Percentiles rank a stretch among this genome's conserved stretches.
Conservation (phyloP, 2,888 invertebrate genomes). For the Julus scandinavius region DNA sequence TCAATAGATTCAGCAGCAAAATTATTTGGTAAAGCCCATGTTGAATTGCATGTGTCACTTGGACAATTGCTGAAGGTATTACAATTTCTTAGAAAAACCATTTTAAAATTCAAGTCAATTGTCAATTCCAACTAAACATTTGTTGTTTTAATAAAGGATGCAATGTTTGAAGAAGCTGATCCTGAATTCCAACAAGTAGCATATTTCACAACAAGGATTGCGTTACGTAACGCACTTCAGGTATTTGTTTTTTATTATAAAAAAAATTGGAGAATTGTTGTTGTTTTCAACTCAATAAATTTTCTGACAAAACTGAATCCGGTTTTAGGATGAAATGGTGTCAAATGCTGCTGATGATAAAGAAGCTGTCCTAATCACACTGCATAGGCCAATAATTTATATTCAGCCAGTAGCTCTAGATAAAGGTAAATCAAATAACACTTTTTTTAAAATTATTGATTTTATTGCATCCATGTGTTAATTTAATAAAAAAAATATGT, state of each 20-base stretch:
- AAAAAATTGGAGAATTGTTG: background rate
- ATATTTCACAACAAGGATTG: conserved; percentile 95
- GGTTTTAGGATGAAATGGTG: conserved; percentile 83
- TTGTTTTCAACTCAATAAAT: background rate
- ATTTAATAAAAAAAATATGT: conserved; percentile 5
- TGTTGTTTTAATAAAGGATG: conserved; percentile 75
- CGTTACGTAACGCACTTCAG: conserved; percentile 57
- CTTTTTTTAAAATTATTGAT: background rate
- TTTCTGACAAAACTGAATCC: background rate
- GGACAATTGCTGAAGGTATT: conserved; percentile 80
- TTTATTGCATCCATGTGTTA: background rate
- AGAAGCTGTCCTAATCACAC: conserved; percentile 81
- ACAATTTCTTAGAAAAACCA: background rate
- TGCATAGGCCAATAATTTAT: conserved; percentile 93
- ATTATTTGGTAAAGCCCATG: conserved; percentile 75
- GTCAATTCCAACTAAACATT: background rate
- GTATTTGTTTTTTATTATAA: conserved; percentile 4
- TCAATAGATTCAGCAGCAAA: conserved; percentile 58
- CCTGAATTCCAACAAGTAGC: conserved; percentile 98
- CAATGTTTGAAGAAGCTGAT: conserved; percentile 96
- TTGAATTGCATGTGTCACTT: conserved; percentile 93
- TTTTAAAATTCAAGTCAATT: background rate
- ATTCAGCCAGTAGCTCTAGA: conserved; percentile 98
- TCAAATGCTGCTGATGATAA: conserved; percentile 67
- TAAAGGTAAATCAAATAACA: conserved; percentile 69